A percentile compares a stretch with the other conserved stretches of the same genome.
Evolutionary conservation across 2,113 vertebrate genomes (phyloP).

Genomic region (Aphyosemion australe): DNA sequence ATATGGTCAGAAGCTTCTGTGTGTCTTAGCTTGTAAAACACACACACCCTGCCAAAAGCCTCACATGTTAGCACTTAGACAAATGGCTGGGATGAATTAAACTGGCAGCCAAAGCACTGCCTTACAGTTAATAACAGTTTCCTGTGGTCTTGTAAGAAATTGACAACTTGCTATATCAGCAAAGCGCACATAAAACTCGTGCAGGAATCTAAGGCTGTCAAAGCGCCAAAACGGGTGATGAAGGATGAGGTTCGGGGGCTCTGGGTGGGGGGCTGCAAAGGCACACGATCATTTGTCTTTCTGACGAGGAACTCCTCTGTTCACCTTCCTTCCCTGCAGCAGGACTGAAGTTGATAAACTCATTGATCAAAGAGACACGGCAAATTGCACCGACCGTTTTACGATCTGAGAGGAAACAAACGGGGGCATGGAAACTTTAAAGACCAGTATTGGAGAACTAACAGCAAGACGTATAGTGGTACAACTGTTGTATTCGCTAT

Average conservation of each 20-base stretch:
- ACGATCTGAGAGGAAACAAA: conserved; percentile 12
- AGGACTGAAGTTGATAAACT: conserved; percentile 29
- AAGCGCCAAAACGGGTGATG: conserved; percentile 31
- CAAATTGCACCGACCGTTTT: conserved; percentile 35
- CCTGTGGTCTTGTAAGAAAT: conserved; percentile 43
- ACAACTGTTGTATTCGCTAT: too few relatives aligned
- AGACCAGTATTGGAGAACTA: too few relatives aligned
- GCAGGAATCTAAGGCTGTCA: conserved; percentile 33
- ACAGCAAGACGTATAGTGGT: background rate
- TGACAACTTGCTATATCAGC: conserved; percentile 58
- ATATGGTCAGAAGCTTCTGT: conserved; percentile 41
- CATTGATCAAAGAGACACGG: conserved; percentile 43
- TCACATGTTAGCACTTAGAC: conserved; percentile 63
- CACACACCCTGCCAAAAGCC: conserved; percentile 39
- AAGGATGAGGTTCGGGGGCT: conserved; percentile 44
- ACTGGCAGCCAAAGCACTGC: conserved; percentile 47
- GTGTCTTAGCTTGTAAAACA: conserved; percentile 40
- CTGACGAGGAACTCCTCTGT: conserved; percentile 39
- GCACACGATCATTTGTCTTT: conserved; percentile 58
- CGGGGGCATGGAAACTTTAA: background rate
- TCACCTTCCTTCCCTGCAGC: conserved; percentile 39
- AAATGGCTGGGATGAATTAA: conserved; percentile 45
- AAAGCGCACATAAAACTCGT: conserved; percentile 26
- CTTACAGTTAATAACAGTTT: conserved; percentile 60
- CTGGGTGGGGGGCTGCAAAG: conserved; percentile 20